Conservation (phyloP, 2,113 vertebrate species). For the Synchiropus splendidus region DNA sequence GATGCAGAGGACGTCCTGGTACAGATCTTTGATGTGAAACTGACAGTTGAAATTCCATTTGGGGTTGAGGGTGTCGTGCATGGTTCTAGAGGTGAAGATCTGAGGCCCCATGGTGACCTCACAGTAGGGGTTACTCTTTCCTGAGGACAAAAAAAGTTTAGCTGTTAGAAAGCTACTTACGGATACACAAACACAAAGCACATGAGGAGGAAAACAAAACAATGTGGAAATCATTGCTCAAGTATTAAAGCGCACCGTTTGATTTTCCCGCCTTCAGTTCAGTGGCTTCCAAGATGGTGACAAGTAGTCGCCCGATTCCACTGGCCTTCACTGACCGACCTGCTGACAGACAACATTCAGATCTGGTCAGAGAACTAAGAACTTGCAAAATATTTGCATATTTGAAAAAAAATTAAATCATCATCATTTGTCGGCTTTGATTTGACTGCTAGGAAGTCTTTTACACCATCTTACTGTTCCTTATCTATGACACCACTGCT, state of each 20-base stretch:
- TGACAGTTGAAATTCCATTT: constrained; percentile 98
- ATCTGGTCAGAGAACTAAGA: too few relatives aligned
- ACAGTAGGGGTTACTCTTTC: constrained; percentile 90
- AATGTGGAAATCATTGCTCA: background rate
- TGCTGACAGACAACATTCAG: constrained; percentile 56
- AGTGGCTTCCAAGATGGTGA: constrained; percentile 85
- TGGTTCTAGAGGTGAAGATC: constrained; percentile 82
- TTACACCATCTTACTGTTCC: too few relatives aligned
- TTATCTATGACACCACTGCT: too few relatives aligned
- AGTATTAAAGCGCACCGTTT: constrained; percentile 67
- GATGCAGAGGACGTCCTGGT: constrained; percentile 92
- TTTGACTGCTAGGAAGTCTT: too few relatives aligned
- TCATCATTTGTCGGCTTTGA: too few relatives aligned
- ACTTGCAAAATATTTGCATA: too few relatives aligned
- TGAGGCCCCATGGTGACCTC: constrained; percentile 94
- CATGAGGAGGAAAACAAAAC: background rate
- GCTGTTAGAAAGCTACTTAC: too few relatives aligned
- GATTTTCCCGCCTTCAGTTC: constrained; percentile 85
- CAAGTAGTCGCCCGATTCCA: constrained; percentile 87
- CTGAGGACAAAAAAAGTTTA: too few relatives aligned
- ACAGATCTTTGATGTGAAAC: constrained; percentile 89
- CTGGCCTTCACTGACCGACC: constrained; percentile 81
- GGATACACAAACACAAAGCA: too few relatives aligned
- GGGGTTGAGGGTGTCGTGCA: constrained; percentile 85
- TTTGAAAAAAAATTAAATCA: too few relatives aligned